A percentile compares a stretch with the other conserved stretches of the same genome.
Conservation (phyloP, 2,797 vertebrate species). For the Eurystomus glaucurus region DNA sequence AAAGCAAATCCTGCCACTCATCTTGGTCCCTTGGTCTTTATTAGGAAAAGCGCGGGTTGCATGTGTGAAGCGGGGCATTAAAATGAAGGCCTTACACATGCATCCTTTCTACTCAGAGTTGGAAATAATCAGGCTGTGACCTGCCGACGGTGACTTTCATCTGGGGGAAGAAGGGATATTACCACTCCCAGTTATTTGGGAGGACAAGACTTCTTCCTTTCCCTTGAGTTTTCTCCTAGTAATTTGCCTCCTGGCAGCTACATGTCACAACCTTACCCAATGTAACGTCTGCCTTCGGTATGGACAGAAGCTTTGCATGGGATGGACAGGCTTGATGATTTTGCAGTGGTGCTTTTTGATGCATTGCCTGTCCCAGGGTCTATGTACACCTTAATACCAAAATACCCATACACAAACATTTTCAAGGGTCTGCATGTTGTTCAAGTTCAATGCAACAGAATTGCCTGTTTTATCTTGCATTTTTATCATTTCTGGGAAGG, state of each 20-base stretch:
- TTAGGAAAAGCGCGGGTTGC: not conserved
- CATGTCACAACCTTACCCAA: rapidly evolving
- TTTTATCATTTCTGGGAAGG: not conserved
- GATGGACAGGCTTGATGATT: not conserved
- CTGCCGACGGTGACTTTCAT: not conserved
- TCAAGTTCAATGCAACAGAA: not conserved
- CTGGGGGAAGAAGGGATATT: not conserved
- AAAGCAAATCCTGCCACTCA: not conserved
- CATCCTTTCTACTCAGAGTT: not conserved
- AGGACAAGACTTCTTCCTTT: not conserved
- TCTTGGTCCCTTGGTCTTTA: not conserved
- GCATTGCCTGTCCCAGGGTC: not conserved
- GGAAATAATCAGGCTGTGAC: not conserved
- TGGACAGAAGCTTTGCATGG: not conserved
- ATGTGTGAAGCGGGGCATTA: not conserved
- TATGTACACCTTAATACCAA: not conserved
- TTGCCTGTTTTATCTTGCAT: not conserved
- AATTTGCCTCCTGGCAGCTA: not conserved
- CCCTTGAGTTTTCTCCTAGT: not conserved
- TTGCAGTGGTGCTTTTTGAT: not conserved
- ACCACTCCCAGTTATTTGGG: not conserved
- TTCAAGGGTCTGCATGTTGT: not conserved
- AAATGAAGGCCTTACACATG: not conserved
- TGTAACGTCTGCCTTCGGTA: not conserved
- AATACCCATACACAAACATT: not conserved